Evolutionary conservation across 2,888 invertebrate genomes (phyloP), one percentile per base, ranked within the genome.

Genomic region (Macroteleia sp.): DNA sequence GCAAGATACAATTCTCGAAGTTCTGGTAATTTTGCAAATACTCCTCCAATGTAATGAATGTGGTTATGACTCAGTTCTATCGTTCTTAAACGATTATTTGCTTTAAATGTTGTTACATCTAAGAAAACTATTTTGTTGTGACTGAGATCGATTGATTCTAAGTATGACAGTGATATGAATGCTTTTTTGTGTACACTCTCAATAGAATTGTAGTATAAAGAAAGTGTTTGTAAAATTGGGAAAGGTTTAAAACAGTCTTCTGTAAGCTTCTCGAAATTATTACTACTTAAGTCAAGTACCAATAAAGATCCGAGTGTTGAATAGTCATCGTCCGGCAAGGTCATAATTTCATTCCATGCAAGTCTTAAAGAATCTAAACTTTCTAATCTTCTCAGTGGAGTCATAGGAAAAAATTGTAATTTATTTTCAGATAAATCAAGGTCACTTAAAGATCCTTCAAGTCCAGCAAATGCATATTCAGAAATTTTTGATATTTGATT

Each of bases 51-150:
- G 82, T 95, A 94, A 91, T 97, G 97, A 44, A 98, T 94, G 89
- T 97, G 97, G 91, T 98, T 98, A 89, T 97, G 96, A 87, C 96
- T 97, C 80, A 97, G 92, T 90, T 98, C 97, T 83, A 97, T 95
- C 0, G 96, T 96, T 76, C 95, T 94, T 82, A 98, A 92, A 57
- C 95, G 94, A 81, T 93, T 94, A 89, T 97, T 97, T 74, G 92
- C 93, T 79, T 94, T 94, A 91, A 97, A 97, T 10, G 95, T 95
- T 62, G 93, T 93, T 48, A 95, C 92, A 81, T 95, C 95, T 69
- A 98, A 92, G 76, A 93, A 94, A 9, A 96, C 95, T 71, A 97
- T 96, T 91, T 96, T 96, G 91, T 98, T 98, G 90, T 96, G 95
- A 86, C 97, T 97, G 88, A 98, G 93, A 90, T 97, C 97, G 78